Evolutionary conservation across 1,140 invertebrate genomes (phyloP).

Genomic region (Dinoponera quadriceps): DNA sequence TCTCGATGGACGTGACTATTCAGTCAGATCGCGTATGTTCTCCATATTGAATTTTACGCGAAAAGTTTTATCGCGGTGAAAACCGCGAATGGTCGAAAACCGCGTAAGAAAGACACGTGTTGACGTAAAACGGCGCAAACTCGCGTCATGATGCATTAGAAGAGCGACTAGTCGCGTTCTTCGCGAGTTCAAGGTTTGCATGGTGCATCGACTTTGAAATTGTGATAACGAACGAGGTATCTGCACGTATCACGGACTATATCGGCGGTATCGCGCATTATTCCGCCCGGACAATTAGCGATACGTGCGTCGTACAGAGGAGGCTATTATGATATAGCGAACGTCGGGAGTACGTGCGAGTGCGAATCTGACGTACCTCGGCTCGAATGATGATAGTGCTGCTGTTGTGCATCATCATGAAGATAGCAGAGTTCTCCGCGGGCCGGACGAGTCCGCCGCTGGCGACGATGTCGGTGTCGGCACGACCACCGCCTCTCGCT

Average conservation of each 20-base stretch:
- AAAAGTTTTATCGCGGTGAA: no score
- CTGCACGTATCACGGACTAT: neutral
- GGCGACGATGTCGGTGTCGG: conserved; percentile 59
- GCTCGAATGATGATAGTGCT: conserved; percentile 84
- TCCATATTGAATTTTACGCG: no score
- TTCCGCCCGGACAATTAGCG: neutral
- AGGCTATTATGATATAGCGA: conserved; percentile 45
- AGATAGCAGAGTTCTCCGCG: conserved; percentile 84
- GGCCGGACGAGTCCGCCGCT: conserved; percentile 76
- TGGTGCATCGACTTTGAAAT: neutral
- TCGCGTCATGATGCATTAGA: neutral
- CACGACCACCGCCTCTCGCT: conserved; percentile 65
- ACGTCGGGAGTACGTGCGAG: neutral
- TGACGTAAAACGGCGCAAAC: neutral
- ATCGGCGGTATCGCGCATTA: neutral
- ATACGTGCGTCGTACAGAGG: neutral
- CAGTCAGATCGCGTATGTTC: no score
- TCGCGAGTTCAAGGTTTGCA: neutral
- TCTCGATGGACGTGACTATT: no score
- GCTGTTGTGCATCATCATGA: conserved; percentile 85
- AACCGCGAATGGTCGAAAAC: no score
- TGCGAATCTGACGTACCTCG: conserved; percentile 20
- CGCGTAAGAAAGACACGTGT: no score
- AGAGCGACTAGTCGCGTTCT: no score
- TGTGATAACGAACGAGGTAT: conserved; percentile 6